A percentile compares a stretch with the other conserved stretches of the same genome.
phyloP scores from a whole-genome alignment of 2,113 vertebrate species.

The Takifugu flavidus region DNA sequence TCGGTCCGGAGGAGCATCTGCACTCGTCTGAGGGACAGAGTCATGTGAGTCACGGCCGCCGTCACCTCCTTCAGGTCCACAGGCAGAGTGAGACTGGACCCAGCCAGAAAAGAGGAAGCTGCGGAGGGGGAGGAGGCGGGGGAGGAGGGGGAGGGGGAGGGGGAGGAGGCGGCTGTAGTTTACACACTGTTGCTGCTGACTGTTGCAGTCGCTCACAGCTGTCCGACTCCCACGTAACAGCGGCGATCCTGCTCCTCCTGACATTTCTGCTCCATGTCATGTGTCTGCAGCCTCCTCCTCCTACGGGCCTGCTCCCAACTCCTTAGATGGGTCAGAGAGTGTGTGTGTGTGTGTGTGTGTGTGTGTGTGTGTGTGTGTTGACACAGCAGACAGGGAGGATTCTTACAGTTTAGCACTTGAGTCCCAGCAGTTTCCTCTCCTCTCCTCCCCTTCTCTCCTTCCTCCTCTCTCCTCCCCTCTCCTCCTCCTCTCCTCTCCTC shows the following conservation, averaged over 20 bases:
- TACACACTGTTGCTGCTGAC: conserved; percentile 36
- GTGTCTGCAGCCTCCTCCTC: conserved; percentile 56
- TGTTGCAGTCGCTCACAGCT: conserved; percentile 9
- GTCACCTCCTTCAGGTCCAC: background rate
- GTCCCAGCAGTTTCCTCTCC: conserved; percentile 33
- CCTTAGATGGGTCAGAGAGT: conserved; percentile 60
- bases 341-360: conserved; percentile 30
- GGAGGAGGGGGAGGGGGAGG: conserved; percentile 2
- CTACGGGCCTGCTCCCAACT: conserved; percentile 48
- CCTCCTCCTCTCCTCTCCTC: background rate
- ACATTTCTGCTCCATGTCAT: conserved; percentile 68
- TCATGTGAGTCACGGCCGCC: conserved; percentile 66
- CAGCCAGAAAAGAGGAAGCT: conserved; percentile 7
- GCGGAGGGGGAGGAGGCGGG: conserved; percentile 17
- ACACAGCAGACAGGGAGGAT: conserved; percentile 43
- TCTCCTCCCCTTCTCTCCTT: conserved; percentile 10
- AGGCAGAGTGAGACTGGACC: conserved; percentile 14
- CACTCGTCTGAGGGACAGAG: conserved; percentile 70
- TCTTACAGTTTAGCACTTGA: conserved; percentile 47
- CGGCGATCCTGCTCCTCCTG: conserved; percentile 53
- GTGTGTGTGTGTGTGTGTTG: conserved; percentile 18
- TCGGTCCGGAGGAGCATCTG: conserved; percentile 72
- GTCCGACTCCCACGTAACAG: conserved; percentile 38
- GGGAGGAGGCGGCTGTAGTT: conserved; percentile 1
- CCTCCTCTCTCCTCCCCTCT: background rate